Conservation (phyloP, 2,797 vertebrate species). For the Fistularia commersonii region DNA sequence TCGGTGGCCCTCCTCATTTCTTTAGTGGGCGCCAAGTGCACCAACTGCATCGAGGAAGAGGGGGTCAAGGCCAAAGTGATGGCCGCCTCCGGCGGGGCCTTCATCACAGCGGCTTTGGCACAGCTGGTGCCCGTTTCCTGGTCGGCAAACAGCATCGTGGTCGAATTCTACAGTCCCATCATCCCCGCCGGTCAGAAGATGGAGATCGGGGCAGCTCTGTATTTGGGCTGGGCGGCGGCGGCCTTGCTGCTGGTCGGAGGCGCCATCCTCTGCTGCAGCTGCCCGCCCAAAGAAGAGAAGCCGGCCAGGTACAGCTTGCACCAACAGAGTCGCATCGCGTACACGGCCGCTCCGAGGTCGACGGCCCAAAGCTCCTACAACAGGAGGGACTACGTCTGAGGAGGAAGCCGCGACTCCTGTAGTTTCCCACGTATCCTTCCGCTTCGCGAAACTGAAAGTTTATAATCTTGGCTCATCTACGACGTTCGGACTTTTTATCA, state of each 20-base stretch:
- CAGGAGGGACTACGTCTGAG: slow-evolving; percentile 90
- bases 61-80: slow-evolving; percentile 85
- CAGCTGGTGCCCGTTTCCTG: slow-evolving; percentile 87
- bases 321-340: slow-evolving; percentile 74
- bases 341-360: slow-evolving; percentile 81
- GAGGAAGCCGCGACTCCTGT: background rate
- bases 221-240: slow-evolving; percentile 87
- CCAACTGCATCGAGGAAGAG: slow-evolving; percentile 91
- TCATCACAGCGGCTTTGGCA: slow-evolving; percentile 78
- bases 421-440: background rate
- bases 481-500: background rate
- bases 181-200: slow-evolving; percentile 80
- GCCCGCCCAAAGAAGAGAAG: slow-evolving; percentile 83
- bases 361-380: slow-evolving; percentile 79
- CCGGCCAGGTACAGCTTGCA: slow-evolving; percentile 48
- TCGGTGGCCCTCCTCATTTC: slow-evolving; percentile 81
- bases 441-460: no score
- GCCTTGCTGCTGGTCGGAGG: slow-evolving; percentile 83
- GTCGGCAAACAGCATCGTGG: slow-evolving; percentile 87
- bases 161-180: slow-evolving; percentile 86
- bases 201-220: slow-evolving; percentile 86
- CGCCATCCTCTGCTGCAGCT: slow-evolving; percentile 87
- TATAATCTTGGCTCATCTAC: slow-evolving; percentile 1
- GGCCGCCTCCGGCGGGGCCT: slow-evolving; percentile 79
- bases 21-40: slow-evolving; percentile 89